Conservation (phyloP, 2,797 vertebrate species). For the Tragelaphus eurycerus region DNA sequence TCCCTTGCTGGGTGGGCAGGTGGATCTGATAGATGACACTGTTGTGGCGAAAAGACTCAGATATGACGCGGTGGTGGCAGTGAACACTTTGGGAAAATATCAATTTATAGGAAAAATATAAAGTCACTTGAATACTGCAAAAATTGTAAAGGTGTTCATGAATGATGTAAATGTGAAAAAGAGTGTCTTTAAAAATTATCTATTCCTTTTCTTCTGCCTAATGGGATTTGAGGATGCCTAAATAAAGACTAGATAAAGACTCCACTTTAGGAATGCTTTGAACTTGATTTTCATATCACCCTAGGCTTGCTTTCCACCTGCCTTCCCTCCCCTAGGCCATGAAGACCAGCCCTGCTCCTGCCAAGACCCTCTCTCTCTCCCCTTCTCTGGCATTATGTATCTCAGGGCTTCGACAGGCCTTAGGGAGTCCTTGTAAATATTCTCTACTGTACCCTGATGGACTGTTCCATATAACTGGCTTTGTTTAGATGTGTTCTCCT, state of each 20-base stretch:
- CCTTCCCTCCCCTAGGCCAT: fast-evolving
- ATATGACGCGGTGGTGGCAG: background rate
- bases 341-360: background rate
- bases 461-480: background rate
- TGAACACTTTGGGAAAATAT: background rate
- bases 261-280: background rate
- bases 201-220: background rate
- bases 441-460: background rate
- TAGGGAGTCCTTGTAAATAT: background rate
- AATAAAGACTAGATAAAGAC: background rate
- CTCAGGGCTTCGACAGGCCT: background rate
- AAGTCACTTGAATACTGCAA: background rate
- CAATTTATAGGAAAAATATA: background rate
- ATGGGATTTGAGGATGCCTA: background rate
- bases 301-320: background rate
- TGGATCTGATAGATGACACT: background rate
- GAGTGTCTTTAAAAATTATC: background rate
- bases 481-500: background rate
- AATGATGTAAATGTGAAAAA: background rate
- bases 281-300: background rate
- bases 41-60: background rate
- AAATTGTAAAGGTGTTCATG: background rate
- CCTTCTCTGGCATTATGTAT: fast-evolving
- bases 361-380: background rate
- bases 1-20: background rate